phyloP scores from a whole-genome alignment of 2,888 invertebrate species.

The Sarcophaga subvicina region DNA sequence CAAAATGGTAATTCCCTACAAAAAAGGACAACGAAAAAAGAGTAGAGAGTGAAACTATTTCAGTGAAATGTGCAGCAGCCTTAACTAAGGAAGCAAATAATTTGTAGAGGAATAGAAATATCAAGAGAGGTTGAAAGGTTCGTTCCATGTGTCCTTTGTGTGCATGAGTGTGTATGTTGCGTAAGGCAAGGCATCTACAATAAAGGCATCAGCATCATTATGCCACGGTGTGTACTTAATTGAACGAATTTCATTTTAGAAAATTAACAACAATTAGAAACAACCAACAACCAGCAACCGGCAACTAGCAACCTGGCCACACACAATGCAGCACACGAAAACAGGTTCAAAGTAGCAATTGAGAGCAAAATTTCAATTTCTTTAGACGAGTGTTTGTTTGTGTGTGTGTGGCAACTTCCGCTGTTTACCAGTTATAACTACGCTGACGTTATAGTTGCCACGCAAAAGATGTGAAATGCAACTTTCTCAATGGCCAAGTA shows the following conservation, averaged over 20 bases:
- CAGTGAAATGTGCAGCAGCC: not conserved
- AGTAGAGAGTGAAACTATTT: not conserved
- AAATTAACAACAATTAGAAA: slow-evolving; percentile 80
- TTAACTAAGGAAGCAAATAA: slow-evolving; percentile 35
- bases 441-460: slow-evolving; percentile 47
- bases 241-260: slow-evolving; percentile 80
- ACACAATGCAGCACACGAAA: not conserved
- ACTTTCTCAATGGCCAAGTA: slow-evolving; percentile 35
- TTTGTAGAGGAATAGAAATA: not conserved
- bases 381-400: slow-evolving; percentile 19
- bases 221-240: slow-evolving; percentile 76
- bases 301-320: not conserved
- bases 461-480: slow-evolving; percentile 53
- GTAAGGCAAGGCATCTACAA: slow-evolving; percentile 39
- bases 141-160: not conserved
- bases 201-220: slow-evolving; percentile 71
- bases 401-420: slow-evolving; percentile 51
- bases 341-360: slow-evolving; percentile 44
- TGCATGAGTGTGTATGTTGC: not conserved
- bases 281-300: slow-evolving; percentile 49
- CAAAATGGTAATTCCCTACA: slow-evolving; percentile 48
- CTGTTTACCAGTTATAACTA: slow-evolving; percentile 43
- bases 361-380: slow-evolving; percentile 43
- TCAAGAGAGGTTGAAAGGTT: slow-evolving; percentile 16
- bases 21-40: slow-evolving; percentile 46